These are phyloP conservation scores for Diplodus puntazzo DNA, from an alignment of 2,797 vertebrate genomes.

Conservation along the genomic window DNA sequence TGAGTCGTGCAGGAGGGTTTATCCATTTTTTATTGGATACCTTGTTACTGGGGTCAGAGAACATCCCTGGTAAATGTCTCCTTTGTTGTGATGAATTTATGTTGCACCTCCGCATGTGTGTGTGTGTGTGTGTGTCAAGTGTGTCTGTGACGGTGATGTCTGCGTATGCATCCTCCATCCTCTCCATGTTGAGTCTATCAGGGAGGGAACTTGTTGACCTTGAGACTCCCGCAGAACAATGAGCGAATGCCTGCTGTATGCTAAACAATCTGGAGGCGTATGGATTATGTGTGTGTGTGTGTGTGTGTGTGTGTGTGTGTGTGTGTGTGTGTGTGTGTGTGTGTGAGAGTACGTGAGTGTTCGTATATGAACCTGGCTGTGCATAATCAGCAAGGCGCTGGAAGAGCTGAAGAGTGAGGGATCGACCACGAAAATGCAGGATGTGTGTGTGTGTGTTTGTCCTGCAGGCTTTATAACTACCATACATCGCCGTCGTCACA, in stretches of 20 bases:
- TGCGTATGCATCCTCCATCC: conserved; percentile 32
- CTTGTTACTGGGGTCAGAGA: conserved; percentile 51
- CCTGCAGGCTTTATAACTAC: too few relatives aligned
- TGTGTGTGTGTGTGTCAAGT: conserved; percentile 5
- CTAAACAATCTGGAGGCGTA: conserved; percentile 73
- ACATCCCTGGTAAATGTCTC: conserved; percentile 37
- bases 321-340: conserved; percentile 22
- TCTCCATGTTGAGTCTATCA: conserved; percentile 67
- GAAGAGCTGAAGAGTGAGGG: conserved; percentile 33
- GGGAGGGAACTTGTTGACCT: conserved; percentile 78
- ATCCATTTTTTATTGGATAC: conserved; percentile 59
- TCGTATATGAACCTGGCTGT: conserved; percentile 46
- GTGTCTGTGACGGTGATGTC: conserved; percentile 3
- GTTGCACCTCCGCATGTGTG: conserved; percentile 2
- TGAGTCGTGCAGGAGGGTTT: neutral
- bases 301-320: neutral
- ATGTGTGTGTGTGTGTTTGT: neutral
- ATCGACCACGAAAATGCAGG: neutral
- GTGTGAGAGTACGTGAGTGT: neutral
- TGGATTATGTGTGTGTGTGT: conserved; percentile 29
- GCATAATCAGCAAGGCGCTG: conserved; percentile 52
- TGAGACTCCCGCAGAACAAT: conserved; percentile 68
- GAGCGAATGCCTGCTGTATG: conserved; percentile 69
- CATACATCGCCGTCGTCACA: too few relatives aligned
- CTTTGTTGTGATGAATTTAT: conserved; percentile 42